Base-by-base conservation (phyloP, 2,888 invertebrate genomes). In the Oligia strigilis region DNA sequence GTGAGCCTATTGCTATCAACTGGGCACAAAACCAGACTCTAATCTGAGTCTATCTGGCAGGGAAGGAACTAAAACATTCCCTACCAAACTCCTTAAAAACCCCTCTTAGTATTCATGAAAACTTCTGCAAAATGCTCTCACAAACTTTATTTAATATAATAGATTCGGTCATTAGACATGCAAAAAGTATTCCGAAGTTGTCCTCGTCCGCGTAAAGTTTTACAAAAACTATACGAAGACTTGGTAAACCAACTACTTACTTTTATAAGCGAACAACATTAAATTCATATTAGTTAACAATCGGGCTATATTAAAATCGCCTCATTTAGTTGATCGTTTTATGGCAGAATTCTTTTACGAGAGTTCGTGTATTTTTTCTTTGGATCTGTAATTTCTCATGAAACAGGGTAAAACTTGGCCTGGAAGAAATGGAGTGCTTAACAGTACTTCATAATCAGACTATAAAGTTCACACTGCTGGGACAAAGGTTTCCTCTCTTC, bases 141-240 rank as follows among this genome's bases (percentile, higher is more conserved):
- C 58, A 82, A 86, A 89, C 72, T 89, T 87, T 78, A 88, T 87
- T 84, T 66, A 81, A 85, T 86, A 84, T 83, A 87, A 87, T 82
- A 78, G 86, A 85, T 88, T 86, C 82, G 75, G 80, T 79, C 83
- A 88, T 89, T 84, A 88, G 82, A 85, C 80, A 87, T 88, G 81
- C 88, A 82, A 81, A 88, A 89, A 84, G 82, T 84, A 80, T 84
- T 82, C 80, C 40, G 17, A 82, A 89, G 82, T 81, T 83, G 77
- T 87, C 70, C 72, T 70, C 82, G 77, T 82, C 64, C 65, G 65
- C 43, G 46, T 73, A 74, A 80, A 84, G 79, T 85, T 82, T 75
- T 70, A 75, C 73, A 80, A 88, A 87, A 88, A 87, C 80, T 87
- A 81, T 64, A 80, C 66, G n/a, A 55, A 76, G 81, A 64, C 40